Base-by-base conservation (phyloP, 1,140 invertebrate species). In the Coenobita brevimanus region DNA sequence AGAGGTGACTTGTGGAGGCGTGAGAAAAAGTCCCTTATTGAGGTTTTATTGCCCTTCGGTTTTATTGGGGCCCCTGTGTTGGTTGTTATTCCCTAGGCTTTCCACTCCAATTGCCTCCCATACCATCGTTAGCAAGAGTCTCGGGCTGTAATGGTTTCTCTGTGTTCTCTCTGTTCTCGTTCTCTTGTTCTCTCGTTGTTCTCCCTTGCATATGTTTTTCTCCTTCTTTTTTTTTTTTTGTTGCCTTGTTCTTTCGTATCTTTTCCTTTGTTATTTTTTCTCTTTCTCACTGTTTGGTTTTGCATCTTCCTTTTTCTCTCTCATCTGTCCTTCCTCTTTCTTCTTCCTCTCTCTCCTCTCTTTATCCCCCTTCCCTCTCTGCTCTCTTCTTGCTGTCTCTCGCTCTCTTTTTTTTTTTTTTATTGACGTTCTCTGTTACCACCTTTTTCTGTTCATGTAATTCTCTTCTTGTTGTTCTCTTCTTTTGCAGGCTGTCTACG, bases 381-480 rank as follows among this genome's bases (percentile, higher is more conserved):
- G 15, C 24, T 43, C 10, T 24, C 4, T 30, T 78, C 38, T 46
- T n/a, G 13, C 75, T 78, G 36, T 46, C 41, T 15, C 75, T 78
- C 75, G 13, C 41, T 15, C 75, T 46, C 75, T 78, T n/a, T 4
- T 15, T 79, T 43, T 79, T 43, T 79, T 43, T 79, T 43, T 79
- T 43, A 50, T 43, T 79, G 38, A 50, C 76, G 43, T 43, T 79
- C 76, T 79, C 76, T 79, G 38, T 79, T 43, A 38, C 76, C 54
- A 38, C 54, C 76, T 79, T 43, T 54, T 43, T 54, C 43, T 78
- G 38, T 78, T 43, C 24, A 36, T 50, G 15, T 54, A n/a, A 21
- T 43, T 46, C 46, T 78, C 46, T 78, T n/a, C 50, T n/a, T 30
- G 38, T 50, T 43, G 10, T n/a, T 24, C 38, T 27, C 24, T n/a